A percentile compares a stretch with the other conserved stretches of the same genome.
Evolutionary conservation across 2,113 vertebrate genomes (phyloP).

Genomic region (Pelobates fuscus): DNA sequence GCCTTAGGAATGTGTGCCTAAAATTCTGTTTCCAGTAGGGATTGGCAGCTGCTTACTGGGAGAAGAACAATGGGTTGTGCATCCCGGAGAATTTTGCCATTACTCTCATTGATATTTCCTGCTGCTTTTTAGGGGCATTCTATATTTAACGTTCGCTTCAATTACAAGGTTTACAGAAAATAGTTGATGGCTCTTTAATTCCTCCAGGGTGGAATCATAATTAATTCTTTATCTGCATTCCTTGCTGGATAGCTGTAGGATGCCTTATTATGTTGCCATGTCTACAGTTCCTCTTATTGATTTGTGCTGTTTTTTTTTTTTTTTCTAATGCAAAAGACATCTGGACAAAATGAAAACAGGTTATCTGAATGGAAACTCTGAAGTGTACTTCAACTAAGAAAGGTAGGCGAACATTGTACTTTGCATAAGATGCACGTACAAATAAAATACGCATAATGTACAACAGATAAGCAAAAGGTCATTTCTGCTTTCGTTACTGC

Average conservation of each 20-base stretch:
- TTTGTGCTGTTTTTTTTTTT: background rate
- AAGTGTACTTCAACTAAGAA: background rate
- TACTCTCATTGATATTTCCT: no score
- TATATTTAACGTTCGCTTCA: no score
- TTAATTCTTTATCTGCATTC: background rate
- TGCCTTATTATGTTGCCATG: background rate
- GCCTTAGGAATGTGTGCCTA: no score
- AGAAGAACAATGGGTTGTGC: no score
- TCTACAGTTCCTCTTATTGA: background rate
- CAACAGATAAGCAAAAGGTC: no score
- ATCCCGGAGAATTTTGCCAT: no score
- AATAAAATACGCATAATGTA: background rate
- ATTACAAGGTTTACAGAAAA: no score
- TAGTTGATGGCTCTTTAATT: no score
- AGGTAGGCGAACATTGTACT: background rate
- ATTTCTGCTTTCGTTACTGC: background rate
- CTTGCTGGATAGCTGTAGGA: background rate
- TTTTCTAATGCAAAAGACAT: background rate
- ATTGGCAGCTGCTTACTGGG: no score
- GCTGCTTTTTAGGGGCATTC: no score
- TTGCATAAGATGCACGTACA: background rate
- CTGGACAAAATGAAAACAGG: conserved; percentile 1
- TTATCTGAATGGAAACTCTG: background rate
- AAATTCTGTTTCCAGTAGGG: no score
- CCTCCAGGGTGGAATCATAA: background rate